Percentiles rank a stretch among this genome's conserved stretches.
Evolutionary conservation across 1,140 invertebrate species (phyloP).

Genomic region (Drosophila ironensis): DNA sequence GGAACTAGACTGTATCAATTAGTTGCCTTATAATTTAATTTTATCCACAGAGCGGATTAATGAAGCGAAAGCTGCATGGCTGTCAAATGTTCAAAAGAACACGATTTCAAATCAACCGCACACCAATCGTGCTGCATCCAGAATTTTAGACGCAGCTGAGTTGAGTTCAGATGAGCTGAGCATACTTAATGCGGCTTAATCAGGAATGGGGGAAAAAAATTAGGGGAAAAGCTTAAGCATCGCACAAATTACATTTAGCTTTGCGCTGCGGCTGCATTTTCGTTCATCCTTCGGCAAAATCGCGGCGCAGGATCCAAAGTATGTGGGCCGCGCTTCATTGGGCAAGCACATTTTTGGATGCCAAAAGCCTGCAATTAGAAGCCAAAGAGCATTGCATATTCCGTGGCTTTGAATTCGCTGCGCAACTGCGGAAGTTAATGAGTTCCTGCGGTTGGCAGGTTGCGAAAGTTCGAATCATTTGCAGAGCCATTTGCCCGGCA

Average conservation of each 20-base stretch:
- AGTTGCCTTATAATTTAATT: no score
- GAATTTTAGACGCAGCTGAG: slow-evolving; percentile 12
- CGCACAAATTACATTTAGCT: slow-evolving; percentile 64
- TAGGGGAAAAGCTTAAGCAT: slow-evolving; percentile 24
- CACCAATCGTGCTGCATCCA: slow-evolving; percentile 32
- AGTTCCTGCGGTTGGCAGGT: slow-evolving; percentile 16
- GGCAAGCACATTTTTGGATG: slow-evolving; percentile 44
- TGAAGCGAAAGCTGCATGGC: no score
- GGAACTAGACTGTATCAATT: no score
- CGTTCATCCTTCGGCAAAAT: slow-evolving; percentile 1
- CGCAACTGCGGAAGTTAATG: slow-evolving; percentile 64
- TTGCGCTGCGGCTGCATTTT: slow-evolving; percentile 41
- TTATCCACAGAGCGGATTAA: not conserved
- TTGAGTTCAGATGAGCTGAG: slow-evolving; percentile 17
- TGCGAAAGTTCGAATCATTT: slow-evolving; percentile 24
- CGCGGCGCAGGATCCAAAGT: not conserved
- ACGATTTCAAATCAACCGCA: slow-evolving; percentile 25
- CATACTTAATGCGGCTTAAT: slow-evolving; percentile 33
- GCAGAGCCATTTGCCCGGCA: not conserved
- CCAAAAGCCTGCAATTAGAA: slow-evolving; percentile 60
- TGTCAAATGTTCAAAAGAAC: no score
- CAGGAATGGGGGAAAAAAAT: not conserved
- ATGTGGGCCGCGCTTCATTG: slow-evolving; percentile 53
- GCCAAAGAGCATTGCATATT: slow-evolving; percentile 58
- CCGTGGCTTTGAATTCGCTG: slow-evolving; percentile 39